phyloP scores from a whole-genome alignment of 1,140 invertebrate genomes.

The Cydia splendana region DNA sequence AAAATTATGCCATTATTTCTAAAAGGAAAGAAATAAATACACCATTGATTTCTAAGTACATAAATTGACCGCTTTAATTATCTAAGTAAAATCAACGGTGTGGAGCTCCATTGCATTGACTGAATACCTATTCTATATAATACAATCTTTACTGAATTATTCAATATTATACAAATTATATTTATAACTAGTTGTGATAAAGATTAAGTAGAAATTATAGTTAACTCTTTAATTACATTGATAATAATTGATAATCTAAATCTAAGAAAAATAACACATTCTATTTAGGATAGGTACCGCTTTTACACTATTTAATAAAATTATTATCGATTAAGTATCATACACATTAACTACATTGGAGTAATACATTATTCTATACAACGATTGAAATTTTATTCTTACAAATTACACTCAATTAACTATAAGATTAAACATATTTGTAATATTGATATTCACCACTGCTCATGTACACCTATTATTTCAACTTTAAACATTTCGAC shows the following conservation, averaged over 20 bases:
- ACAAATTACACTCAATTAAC: neutral
- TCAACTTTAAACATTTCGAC: neutral
- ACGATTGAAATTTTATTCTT: neutral
- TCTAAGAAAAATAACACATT: neutral
- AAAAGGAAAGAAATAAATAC: neutral
- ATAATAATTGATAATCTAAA: neutral
- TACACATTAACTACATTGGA: neutral
- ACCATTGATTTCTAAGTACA: neutral
- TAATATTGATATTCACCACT: neutral
- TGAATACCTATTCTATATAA: too few relatives aligned
- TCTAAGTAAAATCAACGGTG: neutral
- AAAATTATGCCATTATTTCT: too few relatives aligned
- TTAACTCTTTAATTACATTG: too few relatives aligned
- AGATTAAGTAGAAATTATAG: neutral
- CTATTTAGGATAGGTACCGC: conserved; percentile 1
- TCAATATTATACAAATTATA: conserved; percentile 3
- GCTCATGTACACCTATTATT: neutral
- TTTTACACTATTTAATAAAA: conserved; percentile 31
- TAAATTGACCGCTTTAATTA: neutral
- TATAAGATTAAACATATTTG: neutral
- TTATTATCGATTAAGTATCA: neutral
- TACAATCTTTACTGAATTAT: neutral
- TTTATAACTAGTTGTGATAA: neutral
- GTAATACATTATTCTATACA: neutral
- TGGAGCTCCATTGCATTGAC: neutral